These are phyloP conservation scores for Oophaga sylvatica DNA, from an alignment of 2,797 vertebrate species.

Conservation along the genomic window DNA sequence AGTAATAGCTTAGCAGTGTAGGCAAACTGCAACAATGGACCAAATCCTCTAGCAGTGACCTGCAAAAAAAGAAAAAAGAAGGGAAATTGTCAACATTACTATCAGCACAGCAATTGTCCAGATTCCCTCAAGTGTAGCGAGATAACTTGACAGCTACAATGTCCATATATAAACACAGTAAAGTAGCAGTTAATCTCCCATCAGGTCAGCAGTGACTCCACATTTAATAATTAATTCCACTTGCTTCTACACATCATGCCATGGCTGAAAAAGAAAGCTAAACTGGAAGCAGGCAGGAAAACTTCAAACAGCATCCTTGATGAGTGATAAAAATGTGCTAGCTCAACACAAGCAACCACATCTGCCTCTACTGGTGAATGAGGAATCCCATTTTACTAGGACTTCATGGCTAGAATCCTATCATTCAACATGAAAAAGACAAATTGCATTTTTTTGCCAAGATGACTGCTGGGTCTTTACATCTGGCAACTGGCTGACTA, in stretches of 20 bases:
- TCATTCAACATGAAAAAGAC: background rate
- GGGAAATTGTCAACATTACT: constrained; percentile 82
- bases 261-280: background rate
- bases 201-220: constrained; percentile 71
- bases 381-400: background rate
- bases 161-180: constrained; percentile 75
- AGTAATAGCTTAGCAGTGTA: constrained; percentile 99
- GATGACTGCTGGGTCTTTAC: background rate
- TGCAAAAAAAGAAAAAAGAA: constrained; percentile 77
- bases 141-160: constrained; percentile 76
- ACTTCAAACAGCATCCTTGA: constrained; percentile 11
- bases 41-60: constrained; percentile 98
- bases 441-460: background rate
- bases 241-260: constrained; percentile 43
- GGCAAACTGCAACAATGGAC: constrained; percentile 98
- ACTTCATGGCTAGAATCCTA: constrained; percentile 4
- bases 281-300: background rate
- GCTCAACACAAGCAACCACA: background rate
- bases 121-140: constrained; percentile 73
- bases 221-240: constrained; percentile 61
- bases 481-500: background rate
- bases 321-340: constrained; percentile 29
- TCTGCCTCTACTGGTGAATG: background rate
- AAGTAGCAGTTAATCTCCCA: constrained; percentile 73
- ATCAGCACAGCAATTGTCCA: constrained; percentile 80